phyloP scores from a whole-genome alignment of 2,113 vertebrate species.

The Microcebus griseorufus region DNA sequence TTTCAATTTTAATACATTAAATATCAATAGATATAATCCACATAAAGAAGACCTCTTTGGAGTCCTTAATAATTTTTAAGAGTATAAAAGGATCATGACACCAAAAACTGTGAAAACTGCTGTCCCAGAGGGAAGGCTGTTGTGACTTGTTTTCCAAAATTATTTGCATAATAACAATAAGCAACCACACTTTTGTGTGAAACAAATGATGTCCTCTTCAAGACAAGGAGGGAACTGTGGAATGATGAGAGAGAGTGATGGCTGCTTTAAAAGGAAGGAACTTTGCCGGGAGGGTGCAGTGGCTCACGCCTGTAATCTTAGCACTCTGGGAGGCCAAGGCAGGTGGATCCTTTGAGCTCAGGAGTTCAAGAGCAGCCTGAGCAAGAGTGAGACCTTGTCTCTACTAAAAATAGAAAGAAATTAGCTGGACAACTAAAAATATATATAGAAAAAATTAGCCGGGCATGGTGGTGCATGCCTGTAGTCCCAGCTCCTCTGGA shows the following conservation, averaged over 20 bases:
- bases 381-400: too few relatives aligned
- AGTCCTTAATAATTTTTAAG: neutral
- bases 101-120: neutral
- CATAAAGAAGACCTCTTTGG: neutral
- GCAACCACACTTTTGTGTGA: neutral
- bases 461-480: too few relatives aligned
- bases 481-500: too few relatives aligned
- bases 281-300: too few relatives aligned
- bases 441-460: too few relatives aligned
- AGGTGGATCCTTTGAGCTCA: too few relatives aligned
- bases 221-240: neutral
- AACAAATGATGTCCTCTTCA: neutral
- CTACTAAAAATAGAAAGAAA: neutral
- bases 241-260: neutral
- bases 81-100: neutral
- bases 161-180: neutral
- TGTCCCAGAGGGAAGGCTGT: neutral
- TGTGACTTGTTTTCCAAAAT: neutral
- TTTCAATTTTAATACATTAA: neutral
- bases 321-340: too few relatives aligned
- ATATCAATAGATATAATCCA: neutral
- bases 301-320: too few relatives aligned
- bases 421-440: too few relatives aligned
- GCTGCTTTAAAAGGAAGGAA: neutral
- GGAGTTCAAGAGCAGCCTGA: too few relatives aligned